Conservation (phyloP, 2,113 vertebrate species). For the Phoxinus phoxinus region DNA sequence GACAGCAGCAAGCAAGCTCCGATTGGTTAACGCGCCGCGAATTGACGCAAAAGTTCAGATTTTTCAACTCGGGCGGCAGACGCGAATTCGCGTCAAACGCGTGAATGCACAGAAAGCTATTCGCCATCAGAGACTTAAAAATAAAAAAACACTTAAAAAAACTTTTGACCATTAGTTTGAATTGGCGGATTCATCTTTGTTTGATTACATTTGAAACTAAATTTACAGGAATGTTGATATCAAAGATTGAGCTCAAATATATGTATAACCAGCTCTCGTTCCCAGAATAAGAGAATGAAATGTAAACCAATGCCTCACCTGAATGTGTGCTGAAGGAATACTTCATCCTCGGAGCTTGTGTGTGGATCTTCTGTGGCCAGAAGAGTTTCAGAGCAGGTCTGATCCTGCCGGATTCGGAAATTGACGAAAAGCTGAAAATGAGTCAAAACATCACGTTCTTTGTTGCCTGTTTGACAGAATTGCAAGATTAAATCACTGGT, state of each 20-base stretch:
- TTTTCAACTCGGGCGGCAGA: too few relatives aligned
- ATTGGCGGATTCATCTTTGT: background rate
- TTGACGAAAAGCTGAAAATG: background rate
- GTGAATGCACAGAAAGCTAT: too few relatives aligned
- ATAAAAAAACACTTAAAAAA: too few relatives aligned
- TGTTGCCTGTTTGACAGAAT: background rate
- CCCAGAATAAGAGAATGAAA: background rate
- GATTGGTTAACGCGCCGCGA: too few relatives aligned
- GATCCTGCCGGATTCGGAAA: background rate
- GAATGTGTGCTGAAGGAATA: background rate
- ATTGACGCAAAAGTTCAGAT: too few relatives aligned
- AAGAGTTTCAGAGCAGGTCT: background rate
- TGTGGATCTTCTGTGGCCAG: background rate
- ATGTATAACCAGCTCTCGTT: background rate
- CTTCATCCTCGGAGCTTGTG: background rate
- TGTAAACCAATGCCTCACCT: background rate
- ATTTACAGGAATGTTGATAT: background rate
- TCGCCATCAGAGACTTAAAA: too few relatives aligned
- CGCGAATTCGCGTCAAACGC: too few relatives aligned
- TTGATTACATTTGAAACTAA: background rate
- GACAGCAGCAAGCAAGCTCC: too few relatives aligned
- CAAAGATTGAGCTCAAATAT: background rate
- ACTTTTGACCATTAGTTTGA: background rate
- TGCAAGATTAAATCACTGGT: slow-evolving; percentile 1
- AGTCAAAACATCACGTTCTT: background rate